Conservation (phyloP, 2,113 vertebrate genomes). For the Pantherophis guttatus region DNA sequence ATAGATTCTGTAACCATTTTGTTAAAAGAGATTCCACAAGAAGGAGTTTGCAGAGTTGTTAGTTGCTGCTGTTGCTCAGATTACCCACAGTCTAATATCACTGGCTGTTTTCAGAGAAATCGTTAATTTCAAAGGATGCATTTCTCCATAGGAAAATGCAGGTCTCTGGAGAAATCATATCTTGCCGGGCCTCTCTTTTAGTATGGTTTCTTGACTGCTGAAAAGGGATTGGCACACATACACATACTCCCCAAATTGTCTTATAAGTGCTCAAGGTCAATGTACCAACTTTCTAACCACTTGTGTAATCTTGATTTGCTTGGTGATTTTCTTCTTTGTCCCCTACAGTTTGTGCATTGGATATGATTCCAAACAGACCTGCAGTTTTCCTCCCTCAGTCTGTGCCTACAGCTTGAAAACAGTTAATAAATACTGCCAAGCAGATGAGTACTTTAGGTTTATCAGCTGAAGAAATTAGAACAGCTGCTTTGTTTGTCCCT, state of each 20-base stretch:
- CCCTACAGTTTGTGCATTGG: too few species aligned
- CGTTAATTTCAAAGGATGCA: background rate
- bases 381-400: background rate
- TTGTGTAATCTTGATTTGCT: background rate
- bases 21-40: slow-evolving; percentile 1
- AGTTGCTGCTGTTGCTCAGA: background rate
- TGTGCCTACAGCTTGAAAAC: background rate
- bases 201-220: background rate
- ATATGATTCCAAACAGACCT: background rate
- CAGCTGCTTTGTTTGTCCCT: background rate
- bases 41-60: background rate
- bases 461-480: background rate
- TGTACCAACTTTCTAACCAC: background rate
- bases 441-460: background rate
- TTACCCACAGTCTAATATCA: accelerated
- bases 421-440: background rate
- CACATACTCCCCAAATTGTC: background rate
- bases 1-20: background rate
- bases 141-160: background rate
- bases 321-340: background rate
- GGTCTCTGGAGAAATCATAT: too few species aligned
- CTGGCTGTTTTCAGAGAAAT: slow-evolving; percentile 6
- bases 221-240: background rate
- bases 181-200: background rate
- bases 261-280: background rate